phyloP scores from a whole-genome alignment of 2,888 invertebrate genomes.

The Chrysolina oricalcia region DNA sequence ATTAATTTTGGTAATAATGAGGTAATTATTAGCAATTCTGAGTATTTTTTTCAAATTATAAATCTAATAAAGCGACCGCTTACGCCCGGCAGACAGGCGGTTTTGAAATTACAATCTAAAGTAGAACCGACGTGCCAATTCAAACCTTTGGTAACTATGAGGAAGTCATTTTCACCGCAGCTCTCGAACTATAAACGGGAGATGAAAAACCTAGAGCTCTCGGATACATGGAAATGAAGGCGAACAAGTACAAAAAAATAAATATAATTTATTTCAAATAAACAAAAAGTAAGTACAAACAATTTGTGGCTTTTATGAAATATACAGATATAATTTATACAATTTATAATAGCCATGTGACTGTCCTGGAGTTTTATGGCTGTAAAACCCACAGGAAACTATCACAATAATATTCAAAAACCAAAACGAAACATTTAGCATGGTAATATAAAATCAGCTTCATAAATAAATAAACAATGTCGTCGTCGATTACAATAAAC shows the following conservation, averaged over 20 bases:
- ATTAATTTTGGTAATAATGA: too few relatives aligned
- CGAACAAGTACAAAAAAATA: constrained; percentile 1
- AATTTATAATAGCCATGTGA: constrained; percentile 18
- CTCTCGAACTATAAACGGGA: too few relatives aligned
- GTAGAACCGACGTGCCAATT: too few relatives aligned
- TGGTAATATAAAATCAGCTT: neutral
- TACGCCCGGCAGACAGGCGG: too few relatives aligned
- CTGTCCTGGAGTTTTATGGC: constrained; percentile 40
- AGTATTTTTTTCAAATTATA: too few relatives aligned
- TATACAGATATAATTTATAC: constrained; percentile 9
- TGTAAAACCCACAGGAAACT: constrained; percentile 36
- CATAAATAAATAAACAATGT: neutral
- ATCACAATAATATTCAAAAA: constrained; percentile 12
- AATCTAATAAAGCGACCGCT: too few relatives aligned
- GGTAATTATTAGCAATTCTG: too few relatives aligned
- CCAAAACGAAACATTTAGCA: constrained; percentile 3
- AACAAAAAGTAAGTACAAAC: constrained; percentile 4
- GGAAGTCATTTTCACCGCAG: too few relatives aligned
- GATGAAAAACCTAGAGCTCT: too few relatives aligned
- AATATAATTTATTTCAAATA: constrained; percentile 9
- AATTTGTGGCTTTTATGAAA: neutral
- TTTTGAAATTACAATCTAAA: too few relatives aligned
- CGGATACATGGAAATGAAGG: too few relatives aligned
- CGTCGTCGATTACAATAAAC: neutral
- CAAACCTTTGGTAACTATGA: too few relatives aligned